Evolutionary conservation across 2,888 invertebrate genomes (phyloP).

Genomic region (Caradrina clavipalpis): DNA sequence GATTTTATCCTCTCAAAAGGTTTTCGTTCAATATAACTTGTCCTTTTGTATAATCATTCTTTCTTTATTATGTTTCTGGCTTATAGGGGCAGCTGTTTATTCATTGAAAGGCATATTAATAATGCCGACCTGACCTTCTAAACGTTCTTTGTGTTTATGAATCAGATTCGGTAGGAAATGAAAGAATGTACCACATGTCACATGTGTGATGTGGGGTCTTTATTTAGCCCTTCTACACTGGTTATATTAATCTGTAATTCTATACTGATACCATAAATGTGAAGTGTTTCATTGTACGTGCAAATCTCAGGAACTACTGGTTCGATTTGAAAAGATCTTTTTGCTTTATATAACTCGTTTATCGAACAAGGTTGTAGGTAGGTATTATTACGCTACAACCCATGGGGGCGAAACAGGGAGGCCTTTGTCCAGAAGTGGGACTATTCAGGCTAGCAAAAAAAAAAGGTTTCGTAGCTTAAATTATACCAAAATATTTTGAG

Average conservation of each 20-base stretch:
- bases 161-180: neutral
- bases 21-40: neutral
- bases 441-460: too few species aligned
- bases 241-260: neutral
- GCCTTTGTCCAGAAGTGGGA: too few species aligned
- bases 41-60: neutral
- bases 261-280: too few species aligned
- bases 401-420: too few species aligned
- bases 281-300: too few species aligned
- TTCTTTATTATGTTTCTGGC: neutral
- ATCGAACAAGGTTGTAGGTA: too few species aligned
- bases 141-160: slow-evolving; percentile 11
- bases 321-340: too few species aligned
- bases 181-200: neutral
- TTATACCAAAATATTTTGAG: neutral
- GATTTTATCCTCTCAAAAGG: neutral
- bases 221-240: neutral
- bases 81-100: slow-evolving; percentile 7
- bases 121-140: slow-evolving; percentile 9
- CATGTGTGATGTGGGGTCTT: neutral
- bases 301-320: too few species aligned
- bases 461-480: neutral
- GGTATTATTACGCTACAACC: too few species aligned
- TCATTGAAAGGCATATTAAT: slow-evolving; percentile 10
- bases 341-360: too few species aligned